These are phyloP conservation scores for Sula dactylatra DNA, from an alignment of 2,113 vertebrate species.

Conservation along the genomic window DNA sequence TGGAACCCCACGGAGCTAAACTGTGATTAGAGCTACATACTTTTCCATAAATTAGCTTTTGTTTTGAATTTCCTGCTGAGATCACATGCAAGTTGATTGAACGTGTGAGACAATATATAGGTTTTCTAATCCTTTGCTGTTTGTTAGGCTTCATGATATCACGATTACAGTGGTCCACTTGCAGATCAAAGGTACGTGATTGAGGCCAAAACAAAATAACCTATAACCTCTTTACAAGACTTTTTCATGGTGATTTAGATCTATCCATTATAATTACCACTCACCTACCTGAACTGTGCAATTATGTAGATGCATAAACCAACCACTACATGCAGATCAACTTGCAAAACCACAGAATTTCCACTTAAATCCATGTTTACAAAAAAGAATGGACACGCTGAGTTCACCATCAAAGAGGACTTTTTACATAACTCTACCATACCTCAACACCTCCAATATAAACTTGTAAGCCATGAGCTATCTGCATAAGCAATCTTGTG, in stretches of 20 bases:
- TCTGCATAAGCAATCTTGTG: background rate
- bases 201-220: conserved; percentile 24
- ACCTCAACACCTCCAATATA: background rate
- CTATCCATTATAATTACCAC: background rate
- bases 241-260: background rate
- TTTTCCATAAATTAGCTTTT: conserved; percentile 86
- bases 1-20: conserved; percentile 76
- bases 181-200: conserved; percentile 41
- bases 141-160: conserved; percentile 49
- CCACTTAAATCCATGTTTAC: background rate
- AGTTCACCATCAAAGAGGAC: background rate
- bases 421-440: background rate
- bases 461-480: background rate
- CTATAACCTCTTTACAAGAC: background rate
- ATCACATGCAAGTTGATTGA: conserved; percentile 75
- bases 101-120: conserved; percentile 66
- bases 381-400: background rate
- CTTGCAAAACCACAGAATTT: background rate
- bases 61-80: conserved; percentile 80
- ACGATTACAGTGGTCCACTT: conserved; percentile 21
- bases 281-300: background rate
- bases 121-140: conserved; percentile 68
- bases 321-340: background rate
- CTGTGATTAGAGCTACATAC: conserved; percentile 84
- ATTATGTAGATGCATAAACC: background rate